These are phyloP conservation scores for Sebastes nivosus DNA, from an alignment of 2,797 vertebrate species.

Conservation along the genomic window DNA sequence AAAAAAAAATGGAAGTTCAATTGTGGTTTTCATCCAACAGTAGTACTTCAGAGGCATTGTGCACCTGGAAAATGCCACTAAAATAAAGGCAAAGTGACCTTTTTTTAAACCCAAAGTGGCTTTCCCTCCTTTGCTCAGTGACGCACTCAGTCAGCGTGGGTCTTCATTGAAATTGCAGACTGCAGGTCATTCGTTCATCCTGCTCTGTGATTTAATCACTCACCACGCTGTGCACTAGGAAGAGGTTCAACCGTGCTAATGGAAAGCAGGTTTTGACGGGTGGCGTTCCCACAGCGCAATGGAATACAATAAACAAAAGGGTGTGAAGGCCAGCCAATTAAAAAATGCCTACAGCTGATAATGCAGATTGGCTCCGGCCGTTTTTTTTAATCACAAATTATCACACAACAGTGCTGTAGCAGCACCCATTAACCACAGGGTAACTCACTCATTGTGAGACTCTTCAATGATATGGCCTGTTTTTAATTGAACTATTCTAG, in stretches of 20 bases:
- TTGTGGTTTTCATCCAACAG: background rate
- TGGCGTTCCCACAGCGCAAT: conserved; percentile 5
- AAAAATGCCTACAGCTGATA: background rate
- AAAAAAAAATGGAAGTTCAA: background rate
- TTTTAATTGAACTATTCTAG: conserved; percentile 6
- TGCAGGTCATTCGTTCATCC: conserved; percentile 19
- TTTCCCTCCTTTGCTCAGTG: background rate
- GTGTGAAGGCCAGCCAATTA: background rate
- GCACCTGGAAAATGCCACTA: conserved; percentile 12
- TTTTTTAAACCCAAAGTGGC: background rate
- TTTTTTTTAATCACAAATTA: background rate
- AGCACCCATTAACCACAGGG: background rate
- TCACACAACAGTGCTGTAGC: background rate
- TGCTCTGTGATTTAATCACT: conserved; percentile 44
- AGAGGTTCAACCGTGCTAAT: conserved; percentile 14
- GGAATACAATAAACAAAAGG: conserved; percentile 18
- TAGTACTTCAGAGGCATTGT: background rate
- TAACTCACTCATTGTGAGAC: background rate
- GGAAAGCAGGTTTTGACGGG: conserved; percentile 31
- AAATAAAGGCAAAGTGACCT: background rate
- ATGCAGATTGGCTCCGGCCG: background rate
- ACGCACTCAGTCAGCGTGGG: conserved; percentile 11
- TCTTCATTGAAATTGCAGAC: conserved; percentile 13
- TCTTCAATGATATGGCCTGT: background rate
- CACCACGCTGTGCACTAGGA: conserved; percentile 14